Base-by-base conservation (phyloP, 2,888 invertebrate species). In the Shargacucullia verbasci region DNA sequence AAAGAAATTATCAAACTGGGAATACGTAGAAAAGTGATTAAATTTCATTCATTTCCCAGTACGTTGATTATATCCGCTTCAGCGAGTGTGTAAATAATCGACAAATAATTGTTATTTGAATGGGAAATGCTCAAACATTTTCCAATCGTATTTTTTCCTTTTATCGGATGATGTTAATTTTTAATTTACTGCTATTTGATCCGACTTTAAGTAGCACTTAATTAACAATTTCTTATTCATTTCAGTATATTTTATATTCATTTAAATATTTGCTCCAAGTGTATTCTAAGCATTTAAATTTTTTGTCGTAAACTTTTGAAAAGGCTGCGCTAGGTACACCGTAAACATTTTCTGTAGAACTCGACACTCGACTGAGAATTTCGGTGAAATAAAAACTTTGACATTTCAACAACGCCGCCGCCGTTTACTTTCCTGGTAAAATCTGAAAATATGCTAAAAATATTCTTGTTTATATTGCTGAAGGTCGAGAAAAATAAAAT, bases 11-110 rank as follows among this genome's bases (percentile, higher is more conserved):
- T 20, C 4, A 2, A 45, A 35, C 40, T 37, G 40, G 20, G 41
- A 65, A 65, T 43, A 20, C 41, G 27, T 46, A 13, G 33, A 29
- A 47, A 39, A 58, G 46, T 58, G 59, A 52, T 65, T 50, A 58
- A n/a, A n/a, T n/a, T n/a, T n/a, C n/a, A n/a, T n/a, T n/a, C 40
- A 52, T 59, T 43, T 37, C 15, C 45, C 43, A n/a, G n/a, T 13
- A 34, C 35, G 31, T 25, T 37, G 12, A 54, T 66, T 14, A 25
- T 31, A 43, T 38, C 25, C 38, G 37, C 54, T 40, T 31, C 40
- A 41, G 10, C 34, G 44, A 15, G 11, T 41, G 29, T 43, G 46
- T 50, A 50, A 66, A 66, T 52, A 64, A 50, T 46, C 31, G 4
- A 10, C 15, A 14, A 40, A 47, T 46, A 29, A 39, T 66, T 59